Evolutionary conservation across 2,113 vertebrate species (phyloP), one percentile per base, ranked within the genome.

Genomic region (Etheostoma spectabile): DNA sequence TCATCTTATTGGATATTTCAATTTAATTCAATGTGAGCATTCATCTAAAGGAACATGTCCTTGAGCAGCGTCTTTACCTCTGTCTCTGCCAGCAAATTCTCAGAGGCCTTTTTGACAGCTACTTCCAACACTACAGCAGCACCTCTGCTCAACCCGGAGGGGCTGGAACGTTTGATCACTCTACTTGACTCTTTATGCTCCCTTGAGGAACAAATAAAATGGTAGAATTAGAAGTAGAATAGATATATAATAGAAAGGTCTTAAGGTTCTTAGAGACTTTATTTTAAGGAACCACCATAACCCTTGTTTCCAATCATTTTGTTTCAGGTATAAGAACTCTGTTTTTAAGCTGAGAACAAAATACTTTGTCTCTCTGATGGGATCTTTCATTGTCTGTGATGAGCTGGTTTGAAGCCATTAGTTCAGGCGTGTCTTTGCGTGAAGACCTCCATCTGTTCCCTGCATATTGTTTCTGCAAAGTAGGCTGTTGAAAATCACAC

Each of bases 91-190:
- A 59, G 65, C 57, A 59, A 75, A 63, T 62, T 73, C 71, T 86
- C 85, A 18, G 65, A 75, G 61, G 79, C 21, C 38, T 60, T 65
- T 82, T 83, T 85, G 79, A 86, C 80, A 79, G 79, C 64, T 59
- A 46, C 62, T 80, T 70, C 68, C 15, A 16, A 79, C 82, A 83
- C 59, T 69, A 49, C 53, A 86, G 62, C 76, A 67, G 57, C 46
- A 33, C 13, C 35, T 81, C 53, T 22, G 59, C 33, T 71, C 24
- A 75, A 57, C 69, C 46, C 46, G 2, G 69, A 87, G 68, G 33
- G 45, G 7, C 53, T 46, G 35, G 55, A 33, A 15, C 56, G 24
- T 85, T 74, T 79, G 81, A 91, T 88, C 77, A 73, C 74, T 65
- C 86, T 77, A 30, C 35, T 73, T 84, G 64, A 77, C 53, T 78